Conservation (phyloP, 1,140 invertebrate genomes). For the roundworm (Caenorhabditis elegans) region WBcel235 BX284604.4:3128001-3128500, state of each 20-base stretch:
- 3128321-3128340: not conserved
- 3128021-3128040: not conserved
- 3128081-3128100: too few species aligned
- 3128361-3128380: too few species aligned
- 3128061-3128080: too few species aligned
- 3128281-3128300: conserved; percentile 17
- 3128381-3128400: too few species aligned
- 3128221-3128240: not conserved
- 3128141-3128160: conserved; percentile 14
- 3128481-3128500: too few species aligned
- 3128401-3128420: too few species aligned
- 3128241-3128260: not conserved
- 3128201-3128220: conserved; percentile 6
- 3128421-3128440: too few species aligned
- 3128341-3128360: too few species aligned
- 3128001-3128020: not conserved
- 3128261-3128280: conserved; percentile 7
- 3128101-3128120: not conserved
- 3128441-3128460: too few species aligned
- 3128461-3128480: too few species aligned
- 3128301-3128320: not conserved
- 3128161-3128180: conserved; percentile 10
- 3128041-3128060: not conserved
- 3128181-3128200: conserved; percentile 27
- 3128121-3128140: conserved; percentile 29